These are phyloP conservation scores for Fringilla coelebs DNA, from an alignment of 2,797 vertebrate genomes.

Conservation along the genomic window DNA sequence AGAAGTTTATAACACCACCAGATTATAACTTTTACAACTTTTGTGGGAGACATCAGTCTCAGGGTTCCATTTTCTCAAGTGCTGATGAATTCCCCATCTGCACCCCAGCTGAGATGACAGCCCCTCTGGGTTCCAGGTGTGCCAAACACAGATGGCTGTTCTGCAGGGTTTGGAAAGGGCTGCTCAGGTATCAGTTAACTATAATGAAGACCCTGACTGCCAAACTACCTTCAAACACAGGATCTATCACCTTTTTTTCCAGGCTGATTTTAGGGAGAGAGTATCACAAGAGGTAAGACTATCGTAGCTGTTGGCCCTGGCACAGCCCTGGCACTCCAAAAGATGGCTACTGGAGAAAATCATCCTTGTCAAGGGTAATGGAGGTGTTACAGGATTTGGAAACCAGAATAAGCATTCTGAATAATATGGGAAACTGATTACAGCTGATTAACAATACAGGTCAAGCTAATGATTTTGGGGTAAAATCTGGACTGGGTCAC, in stretches of 20 bases:
- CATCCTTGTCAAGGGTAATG: not conserved
- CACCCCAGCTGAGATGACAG: not conserved
- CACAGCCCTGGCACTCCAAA: not conserved
- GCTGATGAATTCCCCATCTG: not conserved
- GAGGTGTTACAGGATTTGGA: not conserved
- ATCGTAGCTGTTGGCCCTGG: accelerated
- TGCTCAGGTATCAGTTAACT: not conserved
- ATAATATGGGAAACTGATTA: not conserved
- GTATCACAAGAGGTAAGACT: not conserved
- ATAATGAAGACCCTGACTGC: not conserved
- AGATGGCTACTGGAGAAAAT: not conserved
- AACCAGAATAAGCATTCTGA: not conserved
- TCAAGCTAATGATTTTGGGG: not conserved
- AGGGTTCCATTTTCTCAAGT: not conserved
- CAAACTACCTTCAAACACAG: not conserved
- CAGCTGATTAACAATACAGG: not conserved
- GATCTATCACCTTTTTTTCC: not conserved
- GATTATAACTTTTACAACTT: not conserved
- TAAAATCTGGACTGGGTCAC: not conserved
- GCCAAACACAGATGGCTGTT: not conserved
- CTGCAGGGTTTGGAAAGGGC: not conserved
- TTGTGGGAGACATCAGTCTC: not conserved
- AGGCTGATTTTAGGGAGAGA: not conserved
- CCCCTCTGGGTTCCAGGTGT: not conserved
- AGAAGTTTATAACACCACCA: not conserved